Percentiles rank a stretch among this genome's conserved stretches.
Conservation (phyloP, 35 echinoderm and acorn worm genomes). For the Apostichopus japonicus region DNA sequence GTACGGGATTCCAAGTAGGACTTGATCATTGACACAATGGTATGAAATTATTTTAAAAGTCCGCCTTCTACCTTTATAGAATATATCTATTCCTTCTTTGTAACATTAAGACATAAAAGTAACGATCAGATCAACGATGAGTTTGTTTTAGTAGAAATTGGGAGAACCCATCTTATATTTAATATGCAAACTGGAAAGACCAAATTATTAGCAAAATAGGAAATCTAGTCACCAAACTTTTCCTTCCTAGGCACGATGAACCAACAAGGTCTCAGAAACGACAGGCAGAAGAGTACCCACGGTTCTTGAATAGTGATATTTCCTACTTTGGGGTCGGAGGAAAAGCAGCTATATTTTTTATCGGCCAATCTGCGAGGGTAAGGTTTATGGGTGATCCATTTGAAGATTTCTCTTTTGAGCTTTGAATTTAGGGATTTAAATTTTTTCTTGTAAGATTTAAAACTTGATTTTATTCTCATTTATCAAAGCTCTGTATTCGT, state of each 20-base stretch:
- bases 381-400: not conserved
- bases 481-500: no score
- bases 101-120: no score
- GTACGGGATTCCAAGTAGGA: no score
- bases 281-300: constrained; percentile 56
- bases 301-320: constrained; percentile 96
- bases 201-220: no score
- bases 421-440: no score
- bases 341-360: constrained; percentile 97
- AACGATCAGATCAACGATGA: not conserved
- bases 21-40: no score
- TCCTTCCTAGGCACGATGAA: constrained; percentile 16
- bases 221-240: not conserved
- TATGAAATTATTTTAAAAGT: no score
- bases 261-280: constrained; percentile 26
- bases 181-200: not conserved
- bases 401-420: no score
- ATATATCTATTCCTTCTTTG: no score
- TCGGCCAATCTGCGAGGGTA: constrained; percentile 80
- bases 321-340: constrained; percentile 99
- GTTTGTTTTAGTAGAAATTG: not conserved
- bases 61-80: no score
- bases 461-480: no score
- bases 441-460: no score
- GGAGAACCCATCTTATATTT: not conserved